phyloP scores from a whole-genome alignment of 2,797 vertebrate genomes.

The Clarias fuscus region DNA sequence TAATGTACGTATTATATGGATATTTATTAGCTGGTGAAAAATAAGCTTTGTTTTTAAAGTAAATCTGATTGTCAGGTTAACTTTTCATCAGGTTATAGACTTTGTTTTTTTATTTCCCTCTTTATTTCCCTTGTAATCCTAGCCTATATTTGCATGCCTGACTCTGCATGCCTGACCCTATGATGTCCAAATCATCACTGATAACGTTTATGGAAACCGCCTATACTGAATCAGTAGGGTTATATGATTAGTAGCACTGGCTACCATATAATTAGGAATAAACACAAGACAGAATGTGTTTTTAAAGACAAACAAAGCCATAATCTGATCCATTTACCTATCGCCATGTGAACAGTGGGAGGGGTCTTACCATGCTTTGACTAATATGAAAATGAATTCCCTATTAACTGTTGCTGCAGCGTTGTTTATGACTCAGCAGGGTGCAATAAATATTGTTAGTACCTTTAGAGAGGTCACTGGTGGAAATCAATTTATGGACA shows the following conservation, averaged over 20 bases:
- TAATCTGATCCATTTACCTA: slow-evolving; percentile 10
- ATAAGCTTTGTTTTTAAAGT: neutral
- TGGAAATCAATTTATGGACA: neutral
- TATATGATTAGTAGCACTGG: slow-evolving; percentile 3
- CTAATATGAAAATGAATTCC: neutral
- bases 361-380: neutral
- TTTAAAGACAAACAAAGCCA: slow-evolving; percentile 22
- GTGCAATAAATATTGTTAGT: neutral
- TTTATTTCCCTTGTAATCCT: neutral
- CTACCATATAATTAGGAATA: slow-evolving; percentile 19
- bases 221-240: neutral
- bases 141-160: neutral
- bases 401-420: neutral
- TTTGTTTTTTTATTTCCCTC: neutral
- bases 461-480: neutral
- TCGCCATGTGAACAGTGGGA: neutral
- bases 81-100: neutral
- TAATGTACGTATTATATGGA: neutral
- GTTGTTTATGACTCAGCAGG: neutral
- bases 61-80: neutral
- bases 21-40: neutral
- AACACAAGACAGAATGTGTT: slow-evolving; percentile 12
- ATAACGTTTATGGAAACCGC: neutral
- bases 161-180: neutral
- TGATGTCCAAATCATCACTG: neutral